Percentiles rank a stretch among this genome's conserved stretches.
phyloP scores from a whole-genome alignment of 2,797 vertebrate species.

The Buphagus erythrorhynchus region DNA sequence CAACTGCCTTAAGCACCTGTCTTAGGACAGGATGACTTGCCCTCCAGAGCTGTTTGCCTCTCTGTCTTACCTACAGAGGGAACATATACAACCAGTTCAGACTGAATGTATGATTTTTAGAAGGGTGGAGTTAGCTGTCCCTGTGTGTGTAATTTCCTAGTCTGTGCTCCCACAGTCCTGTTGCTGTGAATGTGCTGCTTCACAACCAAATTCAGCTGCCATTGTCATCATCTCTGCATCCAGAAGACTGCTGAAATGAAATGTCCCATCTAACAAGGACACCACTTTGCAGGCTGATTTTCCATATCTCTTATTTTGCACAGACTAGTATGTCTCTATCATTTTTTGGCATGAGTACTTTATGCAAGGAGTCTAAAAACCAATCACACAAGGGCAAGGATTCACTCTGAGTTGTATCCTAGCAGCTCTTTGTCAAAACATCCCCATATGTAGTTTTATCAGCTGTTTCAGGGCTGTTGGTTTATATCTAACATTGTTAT shows the following conservation, averaged over 20 bases:
- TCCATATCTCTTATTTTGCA: background rate
- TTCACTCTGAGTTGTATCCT: background rate
- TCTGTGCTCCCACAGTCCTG: background rate
- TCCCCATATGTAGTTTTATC: background rate
- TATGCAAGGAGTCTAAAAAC: background rate
- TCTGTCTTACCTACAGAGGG: background rate
- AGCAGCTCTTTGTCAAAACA: background rate
- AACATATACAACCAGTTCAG: background rate
- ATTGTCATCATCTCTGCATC: background rate
- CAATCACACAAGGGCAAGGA: background rate
- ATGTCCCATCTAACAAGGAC: background rate
- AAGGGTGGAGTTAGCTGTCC: background rate
- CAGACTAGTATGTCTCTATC: fast-evolving
- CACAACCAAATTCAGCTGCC: background rate
- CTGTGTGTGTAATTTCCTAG: background rate
- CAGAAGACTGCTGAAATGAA: background rate
- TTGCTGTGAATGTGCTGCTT: background rate
- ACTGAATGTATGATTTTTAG: background rate
- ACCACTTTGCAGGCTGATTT: background rate
- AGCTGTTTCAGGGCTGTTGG: conserved; percentile 22
- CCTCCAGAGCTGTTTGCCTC: background rate
- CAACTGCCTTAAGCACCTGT: conserved; percentile 34
- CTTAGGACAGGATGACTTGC: background rate
- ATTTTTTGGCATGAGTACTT: background rate
- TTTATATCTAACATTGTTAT: conserved; percentile 52